Base-by-base conservation (phyloP, 1,140 invertebrate genomes). In the Pseudomyrmex cubaensis region DNA sequence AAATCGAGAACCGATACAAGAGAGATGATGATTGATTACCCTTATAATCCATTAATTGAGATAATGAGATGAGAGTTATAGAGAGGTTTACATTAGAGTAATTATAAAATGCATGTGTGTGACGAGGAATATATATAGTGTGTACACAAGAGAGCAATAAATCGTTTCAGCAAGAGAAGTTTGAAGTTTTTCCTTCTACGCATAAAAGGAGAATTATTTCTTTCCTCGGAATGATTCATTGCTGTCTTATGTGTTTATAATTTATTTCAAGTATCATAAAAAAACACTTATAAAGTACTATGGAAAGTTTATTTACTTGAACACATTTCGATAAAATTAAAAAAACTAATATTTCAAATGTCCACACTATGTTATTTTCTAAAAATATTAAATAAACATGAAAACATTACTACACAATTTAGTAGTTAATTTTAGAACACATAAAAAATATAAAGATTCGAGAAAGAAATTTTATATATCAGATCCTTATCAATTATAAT, bases 101-200 rank as follows among this genome's bases (percentile, higher is more conserved):
- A 85, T 82, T 82, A 82, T 35, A 87, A 88, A 87, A 67, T 88
- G 86, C 66, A 82, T 85, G 44, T 82, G 12, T 82, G 12, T 82
- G 85, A 82, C 62, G 12, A 20, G 52, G 44, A 80, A 59, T 15
- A 15, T 59, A 48, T 76, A 66, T 52, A 64, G 54, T 66, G 35
- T n/a, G 54, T 4, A 22, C 9, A 57, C 20, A 5, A 56, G 75
- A 25, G 44, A 52, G 2, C n/a, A 61, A 80, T 77, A 35, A 35
- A 35, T 50, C 3, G 15, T 35, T 63, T 61, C 35, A 67, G 44
- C 50, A 25, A 48, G n/a, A 56, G 1, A 62, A 2, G n/a, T 8
- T 66, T 66, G 17, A 35, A 35, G 35, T 35, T 35, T 7, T 35
- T 35, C 35, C 35, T 35, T 35, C 35, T 35, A 35, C 35, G 35